Percentiles rank a stretch among this genome's conserved stretches.
These are phyloP conservation scores for Calephelis perditalis DNA, from an alignment of 2,888 invertebrate genomes.

Conservation along the genomic window DNA sequence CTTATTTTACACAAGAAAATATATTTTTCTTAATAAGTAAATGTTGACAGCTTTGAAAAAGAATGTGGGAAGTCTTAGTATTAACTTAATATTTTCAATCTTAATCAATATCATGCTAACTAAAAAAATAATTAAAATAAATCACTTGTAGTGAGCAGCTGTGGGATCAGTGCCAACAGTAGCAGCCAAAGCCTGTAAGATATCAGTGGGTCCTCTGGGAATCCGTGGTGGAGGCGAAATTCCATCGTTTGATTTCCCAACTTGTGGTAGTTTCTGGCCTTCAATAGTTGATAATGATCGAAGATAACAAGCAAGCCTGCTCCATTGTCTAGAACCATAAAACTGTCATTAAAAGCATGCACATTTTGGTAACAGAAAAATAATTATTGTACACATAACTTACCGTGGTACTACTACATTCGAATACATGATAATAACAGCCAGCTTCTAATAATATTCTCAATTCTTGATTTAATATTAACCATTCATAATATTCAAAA, in stretches of 20 bases:
- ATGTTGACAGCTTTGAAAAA: no score
- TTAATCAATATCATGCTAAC: no score
- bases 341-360: neutral
- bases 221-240: slow-evolving; percentile 82
- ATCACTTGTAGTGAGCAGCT: slow-evolving; percentile 88
- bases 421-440: slow-evolving; percentile 42
- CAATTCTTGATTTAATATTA: no score
- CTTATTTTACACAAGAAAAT: no score
- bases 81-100: no score
- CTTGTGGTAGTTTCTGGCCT: slow-evolving; percentile 57
- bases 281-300: slow-evolving; percentile 55
- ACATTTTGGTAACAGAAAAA: no score
- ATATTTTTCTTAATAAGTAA: no score
- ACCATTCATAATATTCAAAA: no score
- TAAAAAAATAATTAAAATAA: slow-evolving; percentile 8
- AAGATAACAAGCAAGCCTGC: slow-evolving; percentile 50
- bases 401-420: slow-evolving; percentile 46
- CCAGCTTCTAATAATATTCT: no score
- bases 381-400: slow-evolving; percentile 1
- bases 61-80: no score
- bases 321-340: slow-evolving; percentile 50
- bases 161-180: slow-evolving; percentile 90
- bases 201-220: slow-evolving; percentile 87
- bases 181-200: slow-evolving; percentile 86
- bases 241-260: slow-evolving; percentile 52